phyloP scores from a whole-genome alignment of 2,797 vertebrate genomes.

The Channallabes apus region DNA sequence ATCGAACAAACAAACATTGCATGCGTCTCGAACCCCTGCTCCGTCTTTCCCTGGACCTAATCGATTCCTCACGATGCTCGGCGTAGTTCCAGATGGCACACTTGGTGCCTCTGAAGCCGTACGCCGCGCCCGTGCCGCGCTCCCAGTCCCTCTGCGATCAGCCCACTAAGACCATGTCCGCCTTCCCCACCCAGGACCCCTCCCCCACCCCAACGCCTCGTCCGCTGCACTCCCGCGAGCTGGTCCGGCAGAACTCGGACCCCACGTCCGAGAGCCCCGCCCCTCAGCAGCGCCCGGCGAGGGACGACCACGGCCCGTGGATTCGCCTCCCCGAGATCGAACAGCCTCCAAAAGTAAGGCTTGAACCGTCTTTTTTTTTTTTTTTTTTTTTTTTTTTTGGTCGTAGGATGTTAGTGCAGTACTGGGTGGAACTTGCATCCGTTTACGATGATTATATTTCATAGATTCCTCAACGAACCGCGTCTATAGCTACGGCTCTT shows the following conservation, averaged over 20 bases:
- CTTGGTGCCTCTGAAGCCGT: constrained; percentile 90
- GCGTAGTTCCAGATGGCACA: constrained; percentile 89
- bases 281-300: constrained; percentile 71
- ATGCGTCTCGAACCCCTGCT: background rate
- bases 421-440: background rate
- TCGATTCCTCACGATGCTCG: constrained; percentile 6
- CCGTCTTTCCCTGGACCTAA: background rate
- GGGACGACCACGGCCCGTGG: constrained; percentile 83
- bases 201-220: constrained; percentile 77
- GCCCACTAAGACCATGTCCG: constrained; percentile 89
- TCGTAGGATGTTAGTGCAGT: too few species aligned
- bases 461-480: constrained; percentile 90
- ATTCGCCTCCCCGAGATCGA: constrained; percentile 83
- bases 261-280: constrained; percentile 88
- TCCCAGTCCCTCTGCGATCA: constrained; percentile 94
- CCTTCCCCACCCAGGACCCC: constrained; percentile 88
- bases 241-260: constrained; percentile 91
- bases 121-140: constrained; percentile 88
- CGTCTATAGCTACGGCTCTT: constrained; percentile 89
- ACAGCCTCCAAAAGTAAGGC: constrained; percentile 79
- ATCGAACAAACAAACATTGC: constrained; percentile 3
- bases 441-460: background rate
- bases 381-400: background rate
- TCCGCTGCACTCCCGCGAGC: constrained; percentile 80
- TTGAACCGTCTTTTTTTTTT: background rate